A percentile compares a stretch with the other conserved stretches of the same genome.
phyloP scores from a whole-genome alignment of 2,888 invertebrate species.

The Caenorhabditis sinica region DNA sequence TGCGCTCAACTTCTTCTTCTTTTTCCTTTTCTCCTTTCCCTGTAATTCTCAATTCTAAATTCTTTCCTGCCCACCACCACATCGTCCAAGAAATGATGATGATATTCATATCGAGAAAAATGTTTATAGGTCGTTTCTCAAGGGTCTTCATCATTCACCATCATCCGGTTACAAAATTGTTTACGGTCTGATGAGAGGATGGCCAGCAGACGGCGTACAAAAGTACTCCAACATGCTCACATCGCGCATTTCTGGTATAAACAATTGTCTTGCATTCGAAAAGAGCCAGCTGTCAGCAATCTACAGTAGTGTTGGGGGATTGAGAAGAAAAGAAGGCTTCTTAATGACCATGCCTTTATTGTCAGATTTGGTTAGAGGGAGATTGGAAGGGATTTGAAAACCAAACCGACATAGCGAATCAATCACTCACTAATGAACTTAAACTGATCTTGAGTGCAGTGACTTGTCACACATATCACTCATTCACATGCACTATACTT shows the following conservation, averaged over 20 bases:
- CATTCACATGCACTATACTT: slow-evolving; percentile 53
- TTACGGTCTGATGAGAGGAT: slow-evolving; percentile 52
- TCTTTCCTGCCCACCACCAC: slow-evolving; percentile 5
- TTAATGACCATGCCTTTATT: slow-evolving; percentile 59
- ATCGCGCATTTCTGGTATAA: slow-evolving; percentile 62
- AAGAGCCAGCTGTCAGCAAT: slow-evolving; percentile 56
- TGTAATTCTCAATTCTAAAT: slow-evolving; percentile 49
- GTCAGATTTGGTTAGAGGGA: slow-evolving; percentile 10
- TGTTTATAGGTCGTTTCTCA: slow-evolving; percentile 42
- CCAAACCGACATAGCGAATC: slow-evolving; percentile 7
- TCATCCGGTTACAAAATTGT: slow-evolving; percentile 62
- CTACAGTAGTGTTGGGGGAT: slow-evolving; percentile 49
- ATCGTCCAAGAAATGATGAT: background rate
- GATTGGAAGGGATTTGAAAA: slow-evolving; percentile 1
- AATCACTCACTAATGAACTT: slow-evolving; percentile 53
- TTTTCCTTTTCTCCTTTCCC: slow-evolving; percentile 16
- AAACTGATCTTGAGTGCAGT: slow-evolving; percentile 33
- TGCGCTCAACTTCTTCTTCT: background rate
- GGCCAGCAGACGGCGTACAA: slow-evolving; percentile 42
- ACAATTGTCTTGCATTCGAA: slow-evolving; percentile 53
- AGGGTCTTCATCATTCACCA: slow-evolving; percentile 34
- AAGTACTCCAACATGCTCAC: slow-evolving; percentile 49
- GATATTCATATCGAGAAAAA: slow-evolving; percentile 6
- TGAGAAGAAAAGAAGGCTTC: slow-evolving; percentile 1
- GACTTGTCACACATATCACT: slow-evolving; percentile 27